phyloP scores from a whole-genome alignment of 37 sponge, comb jelly and placozoan genomes.

The Mnemiopsis leidyi region DNA sequence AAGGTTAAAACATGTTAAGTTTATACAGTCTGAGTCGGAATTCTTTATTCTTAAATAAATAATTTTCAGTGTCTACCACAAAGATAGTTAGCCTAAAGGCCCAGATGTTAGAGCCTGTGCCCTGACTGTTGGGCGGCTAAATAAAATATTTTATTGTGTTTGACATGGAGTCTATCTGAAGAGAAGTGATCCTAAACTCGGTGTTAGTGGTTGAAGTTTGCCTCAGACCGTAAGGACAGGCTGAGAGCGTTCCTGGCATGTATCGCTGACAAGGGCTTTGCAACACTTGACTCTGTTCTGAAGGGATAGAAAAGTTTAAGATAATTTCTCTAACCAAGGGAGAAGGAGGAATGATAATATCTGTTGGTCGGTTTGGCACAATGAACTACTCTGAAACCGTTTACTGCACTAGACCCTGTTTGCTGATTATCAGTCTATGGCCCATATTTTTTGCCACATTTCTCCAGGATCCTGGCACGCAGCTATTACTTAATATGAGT shows the following conservation, averaged over 20 bases:
- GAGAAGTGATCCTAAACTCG: conserved; percentile 17
- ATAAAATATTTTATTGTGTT: not conserved
- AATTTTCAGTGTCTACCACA: not conserved
- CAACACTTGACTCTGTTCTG: conserved; percentile 50
- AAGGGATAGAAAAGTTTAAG: not conserved
- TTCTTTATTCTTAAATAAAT: not conserved
- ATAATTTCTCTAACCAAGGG: too few species aligned
- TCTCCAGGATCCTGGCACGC: not conserved
- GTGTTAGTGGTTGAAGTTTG: not conserved
- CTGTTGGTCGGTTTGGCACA: too few species aligned
- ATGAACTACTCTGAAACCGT: too few species aligned
- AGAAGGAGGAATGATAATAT: too few species aligned
- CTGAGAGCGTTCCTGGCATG: conserved; percentile 13
- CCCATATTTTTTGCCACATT: too few species aligned
- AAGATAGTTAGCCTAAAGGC: not conserved
- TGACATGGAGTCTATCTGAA: conserved; percentile 6
- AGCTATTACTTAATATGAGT: not conserved
- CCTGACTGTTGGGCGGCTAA: not conserved
- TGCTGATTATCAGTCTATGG: too few species aligned
- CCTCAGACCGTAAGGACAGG: conserved; percentile 21
- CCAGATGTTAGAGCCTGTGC: not conserved
- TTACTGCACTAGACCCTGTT: too few species aligned
- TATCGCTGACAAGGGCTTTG: not conserved
- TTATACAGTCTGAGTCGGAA: not conserved
- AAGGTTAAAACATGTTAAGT: not conserved